These are phyloP conservation scores for Diadromus collaris DNA, from an alignment of 2,888 invertebrate species.

Conservation along the genomic window DNA sequence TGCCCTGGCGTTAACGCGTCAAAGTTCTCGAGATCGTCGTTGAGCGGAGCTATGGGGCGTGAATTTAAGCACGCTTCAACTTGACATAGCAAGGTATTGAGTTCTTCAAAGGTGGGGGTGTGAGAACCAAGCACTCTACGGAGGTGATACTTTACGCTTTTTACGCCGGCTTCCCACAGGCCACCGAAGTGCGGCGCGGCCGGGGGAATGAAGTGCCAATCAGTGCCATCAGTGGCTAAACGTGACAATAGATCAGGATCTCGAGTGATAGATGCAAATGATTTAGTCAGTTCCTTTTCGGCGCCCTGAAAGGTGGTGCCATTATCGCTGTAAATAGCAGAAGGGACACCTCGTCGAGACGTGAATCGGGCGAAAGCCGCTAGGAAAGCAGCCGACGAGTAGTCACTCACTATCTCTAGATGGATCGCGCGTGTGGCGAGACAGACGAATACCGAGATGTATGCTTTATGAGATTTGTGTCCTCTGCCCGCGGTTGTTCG, in stretches of 20 bases:
- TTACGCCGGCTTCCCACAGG: too few species aligned
- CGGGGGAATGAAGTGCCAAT: slow-evolving; percentile 61
- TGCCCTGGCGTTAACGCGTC: too few species aligned
- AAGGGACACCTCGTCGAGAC: slow-evolving; percentile 59
- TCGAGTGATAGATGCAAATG: background rate
- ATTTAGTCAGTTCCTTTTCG: too few species aligned
- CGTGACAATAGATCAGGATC: slow-evolving; percentile 27
- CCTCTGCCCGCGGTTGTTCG: slow-evolving; percentile 43
- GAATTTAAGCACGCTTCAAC: slow-evolving; percentile 60
- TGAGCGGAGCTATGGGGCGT: slow-evolving; percentile 44
- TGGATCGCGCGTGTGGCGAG: slow-evolving; percentile 65
- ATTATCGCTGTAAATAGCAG: slow-evolving; percentile 63
- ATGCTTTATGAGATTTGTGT: slow-evolving; percentile 56
- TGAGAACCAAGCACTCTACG: too few species aligned
- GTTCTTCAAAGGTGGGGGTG: slow-evolving; percentile 48
- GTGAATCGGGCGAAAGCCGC: slow-evolving; percentile 61
- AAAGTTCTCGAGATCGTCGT: background rate
- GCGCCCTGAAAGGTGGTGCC: slow-evolving; percentile 67
- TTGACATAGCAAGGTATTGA: slow-evolving; percentile 45
- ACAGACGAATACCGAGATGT: slow-evolving; percentile 66
- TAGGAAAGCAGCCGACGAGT: slow-evolving; percentile 62
- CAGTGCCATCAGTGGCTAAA: slow-evolving; percentile 28
- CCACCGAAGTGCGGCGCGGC: too few species aligned
- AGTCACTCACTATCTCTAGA: slow-evolving; percentile 63
- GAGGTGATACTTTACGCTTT: too few species aligned